Base-by-base conservation (phyloP, 1,140 invertebrate species). In the Caenorhabditis briggsae region DNA sequence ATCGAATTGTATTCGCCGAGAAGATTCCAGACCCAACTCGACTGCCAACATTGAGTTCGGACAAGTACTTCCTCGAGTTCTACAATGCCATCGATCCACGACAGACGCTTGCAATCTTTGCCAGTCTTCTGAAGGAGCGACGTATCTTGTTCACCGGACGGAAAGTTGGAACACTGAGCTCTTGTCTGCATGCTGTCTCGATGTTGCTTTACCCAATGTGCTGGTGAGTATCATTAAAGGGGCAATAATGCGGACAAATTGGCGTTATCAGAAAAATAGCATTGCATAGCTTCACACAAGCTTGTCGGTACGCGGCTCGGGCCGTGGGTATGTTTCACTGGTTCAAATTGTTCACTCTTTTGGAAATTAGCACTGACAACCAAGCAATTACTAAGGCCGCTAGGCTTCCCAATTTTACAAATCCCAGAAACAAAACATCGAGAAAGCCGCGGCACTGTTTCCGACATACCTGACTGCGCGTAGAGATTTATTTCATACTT, bases 41-140 rank as follows among this genome's bases (percentile, higher is more conserved):
- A 50, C 56, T 89, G 23, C 90, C 90, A n/a, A 90, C 89, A 14
- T 56, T 91, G n/a, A 84, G 82, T n/a, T 84, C 90, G 16, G 90
- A 91, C 58, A 90, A 90, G 56, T 91, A 65, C 86, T 84, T 91
- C 82, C 82, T 91, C 16, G 90, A 91, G 64, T 91, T 91, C 85
- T 91, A 90, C 61, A 91, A 91, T 85, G 90, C 90, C 12, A 78
- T 91, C 14, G 84, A 85, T 56, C 90, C 91, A 56, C 82, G 78
- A 50, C 89, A 91, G 33, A 91, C 92, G 90, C 84, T 91, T 48
- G 82, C 88, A 14, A 56, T 91, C 41, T 91, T 90, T 74, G 88
- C 88, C n/a, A 91, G 90, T 59, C n/a, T 91, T 7, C 83, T 91
- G 7, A 91, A 91, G 70, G 90, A 91, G 85, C 84, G 90, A 25